Percentiles rank a stretch among this genome's conserved stretches.
Conservation (phyloP, 2,888 invertebrate genomes). For the Drosophila trichaetosa region DNA sequence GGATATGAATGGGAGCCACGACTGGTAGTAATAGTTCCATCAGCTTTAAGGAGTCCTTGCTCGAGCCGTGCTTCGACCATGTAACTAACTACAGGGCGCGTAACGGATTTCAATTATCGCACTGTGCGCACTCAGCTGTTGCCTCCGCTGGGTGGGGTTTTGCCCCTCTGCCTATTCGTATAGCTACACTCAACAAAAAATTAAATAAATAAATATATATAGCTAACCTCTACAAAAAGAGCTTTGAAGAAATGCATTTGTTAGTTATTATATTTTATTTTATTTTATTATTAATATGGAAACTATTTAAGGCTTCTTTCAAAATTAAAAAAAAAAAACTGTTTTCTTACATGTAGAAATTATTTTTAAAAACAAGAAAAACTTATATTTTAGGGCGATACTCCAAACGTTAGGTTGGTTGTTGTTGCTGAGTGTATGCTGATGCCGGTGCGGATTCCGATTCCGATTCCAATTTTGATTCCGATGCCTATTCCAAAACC, state of each 20-base stretch:
- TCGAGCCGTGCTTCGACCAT: conserved; percentile 24
- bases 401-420: not conserved
- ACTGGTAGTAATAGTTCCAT: not conserved
- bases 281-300: too few relatives aligned
- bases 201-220: not conserved
- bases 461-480: not conserved
- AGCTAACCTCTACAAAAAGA: too few relatives aligned
- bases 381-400: too few relatives aligned
- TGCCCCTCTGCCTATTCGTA: conserved; percentile 1
- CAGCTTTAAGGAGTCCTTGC: not conserved
- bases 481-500: not conserved
- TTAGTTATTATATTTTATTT: too few relatives aligned
- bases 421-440: not conserved
- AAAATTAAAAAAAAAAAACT: too few relatives aligned
- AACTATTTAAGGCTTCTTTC: too few relatives aligned
- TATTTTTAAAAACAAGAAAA: not conserved
- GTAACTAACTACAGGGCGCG: conserved; percentile 80
- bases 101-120: conserved; percentile 78
- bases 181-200: not conserved
- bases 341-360: not conserved
- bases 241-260: too few relatives aligned
- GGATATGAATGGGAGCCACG: conserved; percentile 46
- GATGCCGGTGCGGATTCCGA: not conserved
- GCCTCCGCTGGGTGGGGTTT: conserved; percentile 38
- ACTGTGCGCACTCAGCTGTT: conserved; percentile 68